A percentile compares a stretch with the other conserved stretches of the same genome.
Conservation (phyloP, 2,888 invertebrate genomes). For the Orchesella flavescens region DNA sequence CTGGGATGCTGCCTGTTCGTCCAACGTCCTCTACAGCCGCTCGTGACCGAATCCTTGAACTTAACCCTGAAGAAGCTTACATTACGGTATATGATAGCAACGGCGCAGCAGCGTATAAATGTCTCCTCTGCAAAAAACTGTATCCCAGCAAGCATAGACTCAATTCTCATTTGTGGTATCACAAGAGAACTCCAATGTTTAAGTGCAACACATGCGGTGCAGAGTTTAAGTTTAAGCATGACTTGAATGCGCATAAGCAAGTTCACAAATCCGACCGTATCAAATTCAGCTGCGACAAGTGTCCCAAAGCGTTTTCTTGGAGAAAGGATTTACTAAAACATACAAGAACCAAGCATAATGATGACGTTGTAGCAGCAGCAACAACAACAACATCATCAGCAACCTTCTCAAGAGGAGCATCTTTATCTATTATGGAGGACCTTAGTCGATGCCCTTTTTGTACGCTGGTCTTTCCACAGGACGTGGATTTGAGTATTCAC, state of each 20-base stretch:
- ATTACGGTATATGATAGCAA: slow-evolving; percentile 16
- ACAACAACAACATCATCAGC: slow-evolving; percentile 8
- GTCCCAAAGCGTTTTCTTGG: slow-evolving; percentile 32
- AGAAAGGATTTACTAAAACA: slow-evolving; percentile 39
- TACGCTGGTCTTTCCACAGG: slow-evolving; percentile 38
- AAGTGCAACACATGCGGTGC: slow-evolving; percentile 29
- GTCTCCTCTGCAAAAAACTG: slow-evolving; percentile 41
- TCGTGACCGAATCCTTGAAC: too few relatives aligned
- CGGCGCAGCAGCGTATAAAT: slow-evolving; percentile 20
- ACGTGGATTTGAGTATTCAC: slow-evolving; percentile 24
- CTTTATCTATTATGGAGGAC: not conserved
- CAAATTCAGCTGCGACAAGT: slow-evolving; percentile 31
- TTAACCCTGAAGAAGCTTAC: slow-evolving; percentile 8
- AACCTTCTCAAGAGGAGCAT: not conserved
- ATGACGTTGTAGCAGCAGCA: not conserved
- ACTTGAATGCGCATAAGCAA: slow-evolving; percentile 29
- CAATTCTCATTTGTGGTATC: slow-evolving; percentile 43
- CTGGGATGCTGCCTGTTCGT: too few relatives aligned
- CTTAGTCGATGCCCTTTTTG: slow-evolving; percentile 45
- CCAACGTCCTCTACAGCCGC: too few relatives aligned
- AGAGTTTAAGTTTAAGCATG: slow-evolving; percentile 45
- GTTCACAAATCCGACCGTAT: not conserved
- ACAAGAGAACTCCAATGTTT: slow-evolving; percentile 18
- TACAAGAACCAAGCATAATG: slow-evolving; percentile 24
- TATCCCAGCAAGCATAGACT: slow-evolving; percentile 44